Evolutionary conservation across 2,797 vertebrate species (phyloP).

Genomic region (Molossus alvarezi): DNA sequence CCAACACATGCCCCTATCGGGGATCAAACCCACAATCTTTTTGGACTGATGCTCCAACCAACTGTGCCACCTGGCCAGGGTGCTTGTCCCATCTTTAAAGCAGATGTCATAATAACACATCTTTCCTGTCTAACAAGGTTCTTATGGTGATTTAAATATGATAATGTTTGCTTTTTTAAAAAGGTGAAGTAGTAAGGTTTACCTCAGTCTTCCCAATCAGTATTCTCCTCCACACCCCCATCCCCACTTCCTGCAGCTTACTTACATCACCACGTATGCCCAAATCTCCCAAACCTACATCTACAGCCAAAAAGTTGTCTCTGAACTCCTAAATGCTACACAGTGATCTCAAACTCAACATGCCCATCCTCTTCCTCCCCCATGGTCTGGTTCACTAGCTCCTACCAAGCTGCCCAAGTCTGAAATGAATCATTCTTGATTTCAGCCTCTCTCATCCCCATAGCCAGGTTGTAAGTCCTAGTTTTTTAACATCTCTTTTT

Average conservation of each 20-base stretch:
- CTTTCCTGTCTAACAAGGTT: neutral
- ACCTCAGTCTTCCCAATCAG: neutral
- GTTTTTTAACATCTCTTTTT: neutral
- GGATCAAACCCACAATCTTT: neutral
- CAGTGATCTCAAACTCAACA: neutral
- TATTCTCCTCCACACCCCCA: neutral
- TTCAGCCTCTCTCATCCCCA: neutral
- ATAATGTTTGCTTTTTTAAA: neutral
- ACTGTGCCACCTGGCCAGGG: neutral
- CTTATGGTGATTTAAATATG: constrained; percentile 35
- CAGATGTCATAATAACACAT: neutral
- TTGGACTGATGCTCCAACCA: neutral
- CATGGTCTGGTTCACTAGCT: neutral
- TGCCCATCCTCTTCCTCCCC: neutral
- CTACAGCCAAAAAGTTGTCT: constrained; percentile 19
- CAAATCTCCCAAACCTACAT: neutral
- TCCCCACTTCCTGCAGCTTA: neutral
- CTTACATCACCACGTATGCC: neutral
- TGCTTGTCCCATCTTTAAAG: neutral
- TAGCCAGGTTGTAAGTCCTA: neutral
- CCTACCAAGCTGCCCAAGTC: neutral
- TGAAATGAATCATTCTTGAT: constrained; percentile 19
- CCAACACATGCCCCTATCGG: neutral
- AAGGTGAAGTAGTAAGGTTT: neutral
- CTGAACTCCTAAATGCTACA: neutral